phyloP scores from a whole-genome alignment of 2,113 vertebrate species.

The Carassius gibelio region DNA sequence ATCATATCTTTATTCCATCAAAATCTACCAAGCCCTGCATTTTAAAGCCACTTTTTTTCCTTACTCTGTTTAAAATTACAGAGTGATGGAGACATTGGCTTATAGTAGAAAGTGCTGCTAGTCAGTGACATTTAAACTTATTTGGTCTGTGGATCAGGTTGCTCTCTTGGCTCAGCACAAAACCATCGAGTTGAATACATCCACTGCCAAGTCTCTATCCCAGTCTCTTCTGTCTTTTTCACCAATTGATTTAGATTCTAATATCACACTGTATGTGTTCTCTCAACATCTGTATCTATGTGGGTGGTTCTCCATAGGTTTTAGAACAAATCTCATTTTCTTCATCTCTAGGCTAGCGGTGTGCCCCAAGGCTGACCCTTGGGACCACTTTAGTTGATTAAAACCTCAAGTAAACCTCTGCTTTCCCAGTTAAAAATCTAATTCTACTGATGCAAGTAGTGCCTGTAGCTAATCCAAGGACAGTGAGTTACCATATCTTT shows the following conservation, averaged over 20 bases:
- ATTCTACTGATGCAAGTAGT: neutral
- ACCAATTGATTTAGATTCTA: slow-evolving; percentile 24
- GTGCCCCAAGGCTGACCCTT: slow-evolving; percentile 36
- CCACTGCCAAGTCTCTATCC: slow-evolving; percentile 35
- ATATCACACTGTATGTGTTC: neutral
- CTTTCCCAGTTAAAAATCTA: slow-evolving; percentile 3
- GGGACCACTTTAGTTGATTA: slow-evolving; percentile 45
- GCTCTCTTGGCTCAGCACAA: slow-evolving; percentile 49
- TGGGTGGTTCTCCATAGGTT: slow-evolving; percentile 43
- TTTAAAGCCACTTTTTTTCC: neutral
- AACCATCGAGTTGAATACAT: slow-evolving; percentile 36
- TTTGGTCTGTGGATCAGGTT: slow-evolving; percentile 45
- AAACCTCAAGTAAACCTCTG: slow-evolving; percentile 43
- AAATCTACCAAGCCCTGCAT: neutral
- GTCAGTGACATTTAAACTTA: slow-evolving; percentile 47
- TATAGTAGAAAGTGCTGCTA: slow-evolving; percentile 3
- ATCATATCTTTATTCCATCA: neutral
- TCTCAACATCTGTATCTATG: slow-evolving; percentile 15
- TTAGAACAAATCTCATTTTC: slow-evolving; percentile 24
- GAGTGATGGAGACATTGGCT: slow-evolving; percentile 18
- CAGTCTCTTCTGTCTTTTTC: neutral
- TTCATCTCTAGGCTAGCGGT: slow-evolving; percentile 34
- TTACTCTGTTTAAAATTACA: slow-evolving; percentile 10
- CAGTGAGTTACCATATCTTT: neutral
- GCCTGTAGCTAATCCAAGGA: slow-evolving; percentile 1